These are phyloP conservation scores for Temnopleurus reevesii DNA, from an alignment of 53 echinoderm and acorn worm species.

Conservation along the genomic window DNA sequence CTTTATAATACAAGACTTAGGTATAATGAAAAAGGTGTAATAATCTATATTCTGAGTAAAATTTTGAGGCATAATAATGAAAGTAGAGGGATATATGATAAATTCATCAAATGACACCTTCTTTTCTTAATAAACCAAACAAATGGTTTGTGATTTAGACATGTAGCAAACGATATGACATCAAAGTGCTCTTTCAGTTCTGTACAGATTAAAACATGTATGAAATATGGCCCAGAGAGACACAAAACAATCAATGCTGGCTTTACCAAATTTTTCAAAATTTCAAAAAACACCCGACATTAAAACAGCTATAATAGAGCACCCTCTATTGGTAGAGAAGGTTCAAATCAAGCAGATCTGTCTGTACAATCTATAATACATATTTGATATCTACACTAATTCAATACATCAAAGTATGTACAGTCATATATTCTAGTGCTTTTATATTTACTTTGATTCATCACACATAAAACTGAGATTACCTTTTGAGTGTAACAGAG, in stretches of 20 bases:
- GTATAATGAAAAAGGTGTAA: no score
- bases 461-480: slow-evolving; percentile 27
- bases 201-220: slow-evolving; percentile 21
- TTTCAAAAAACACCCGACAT: slow-evolving; percentile 13
- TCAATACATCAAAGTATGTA: slow-evolving; percentile 57
- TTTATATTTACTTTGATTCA: slow-evolving; percentile 36
- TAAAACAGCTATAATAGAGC: neutral
- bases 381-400: slow-evolving; percentile 50
- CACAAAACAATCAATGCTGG: slow-evolving; percentile 11
- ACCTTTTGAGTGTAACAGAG: slow-evolving; percentile 29
- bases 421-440: slow-evolving; percentile 49
- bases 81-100: no score
- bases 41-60: no score
- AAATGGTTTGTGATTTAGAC: no score
- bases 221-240: slow-evolving; percentile 13
- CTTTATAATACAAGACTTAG: no score
- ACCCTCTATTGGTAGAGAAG: neutral
- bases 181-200: slow-evolving; percentile 17
- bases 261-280: slow-evolving; percentile 15
- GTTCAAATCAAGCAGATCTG: neutral
- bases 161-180: slow-evolving; percentile 2
- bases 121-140: no score
- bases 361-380: slow-evolving; percentile 55
- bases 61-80: no score
- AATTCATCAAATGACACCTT: no score